phyloP scores from a whole-genome alignment of 2,888 invertebrate genomes.

The Melinaea marsaeus region DNA sequence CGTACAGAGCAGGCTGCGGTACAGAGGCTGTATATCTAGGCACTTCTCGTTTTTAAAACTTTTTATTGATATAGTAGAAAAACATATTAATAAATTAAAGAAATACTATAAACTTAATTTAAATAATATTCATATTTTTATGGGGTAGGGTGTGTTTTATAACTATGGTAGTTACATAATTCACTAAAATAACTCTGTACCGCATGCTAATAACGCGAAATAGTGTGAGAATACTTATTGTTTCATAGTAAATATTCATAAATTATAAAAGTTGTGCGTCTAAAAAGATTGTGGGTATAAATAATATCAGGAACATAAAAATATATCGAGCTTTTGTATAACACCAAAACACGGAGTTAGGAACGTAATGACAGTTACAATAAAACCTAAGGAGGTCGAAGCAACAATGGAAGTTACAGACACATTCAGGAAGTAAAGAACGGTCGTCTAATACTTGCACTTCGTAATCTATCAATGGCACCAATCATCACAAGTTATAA shows the following conservation, averaged over 20 bases:
- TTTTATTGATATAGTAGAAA: neutral
- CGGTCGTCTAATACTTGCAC: constrained; percentile 60
- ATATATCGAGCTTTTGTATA: constrained; percentile 10
- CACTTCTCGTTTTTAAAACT: constrained; percentile 16
- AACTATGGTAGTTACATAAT: neutral
- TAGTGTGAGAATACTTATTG: constrained; percentile 21
- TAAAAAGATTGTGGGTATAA: constrained; percentile 10
- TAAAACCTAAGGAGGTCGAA: constrained; percentile 38
- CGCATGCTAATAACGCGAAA: constrained; percentile 12
- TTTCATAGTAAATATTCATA: constrained; percentile 8
- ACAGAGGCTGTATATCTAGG: constrained; percentile 22
- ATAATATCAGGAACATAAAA: constrained; percentile 2
- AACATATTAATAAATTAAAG: neutral
- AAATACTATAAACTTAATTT: neutral
- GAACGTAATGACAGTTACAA: constrained; percentile 31
- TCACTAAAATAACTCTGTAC: constrained; percentile 14
- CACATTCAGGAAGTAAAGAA: constrained; percentile 57
- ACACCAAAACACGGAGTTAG: constrained; percentile 28
- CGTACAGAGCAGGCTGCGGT: constrained; percentile 24
- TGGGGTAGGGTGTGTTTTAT: too few species aligned
- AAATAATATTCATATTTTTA: neutral
- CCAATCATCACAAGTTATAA: constrained; percentile 77
- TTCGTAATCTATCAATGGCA: constrained; percentile 76
- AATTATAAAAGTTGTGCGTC: constrained; percentile 23
- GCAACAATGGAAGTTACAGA: constrained; percentile 73